Evolutionary conservation across 2,888 invertebrate species (phyloP).

Genomic region (Hirtodrosophila cameraria): DNA sequence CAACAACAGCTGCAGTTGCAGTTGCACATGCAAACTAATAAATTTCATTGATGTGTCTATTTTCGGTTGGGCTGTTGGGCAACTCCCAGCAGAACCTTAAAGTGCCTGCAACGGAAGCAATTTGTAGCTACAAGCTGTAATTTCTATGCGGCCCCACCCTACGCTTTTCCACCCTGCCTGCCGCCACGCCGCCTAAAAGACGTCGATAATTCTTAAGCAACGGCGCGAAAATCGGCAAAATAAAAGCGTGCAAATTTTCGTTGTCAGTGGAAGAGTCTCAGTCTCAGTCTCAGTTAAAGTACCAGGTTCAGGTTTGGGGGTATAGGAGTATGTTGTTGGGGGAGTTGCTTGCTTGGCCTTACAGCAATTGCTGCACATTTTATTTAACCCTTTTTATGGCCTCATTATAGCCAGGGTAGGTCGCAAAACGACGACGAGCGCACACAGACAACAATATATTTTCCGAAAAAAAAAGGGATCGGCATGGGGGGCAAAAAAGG

Average conservation of each 20-base stretch:
- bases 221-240: constrained; percentile 71
- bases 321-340: neutral
- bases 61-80: constrained; percentile 52
- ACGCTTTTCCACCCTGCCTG: neutral
- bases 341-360: constrained; percentile 37
- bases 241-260: constrained; percentile 74
- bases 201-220: constrained; percentile 75
- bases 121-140: constrained; percentile 81
- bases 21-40: constrained; percentile 81
- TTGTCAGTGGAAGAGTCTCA: constrained; percentile 63
- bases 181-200: constrained; percentile 49
- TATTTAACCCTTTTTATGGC: constrained; percentile 80
- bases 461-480: no score
- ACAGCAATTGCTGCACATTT: constrained; percentile 76
- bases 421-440: constrained; percentile 13
- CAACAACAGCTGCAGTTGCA: constrained; percentile 48
- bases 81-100: constrained; percentile 35
- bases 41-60: constrained; percentile 83
- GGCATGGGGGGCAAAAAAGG: no score
- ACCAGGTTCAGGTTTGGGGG: constrained; percentile 17
- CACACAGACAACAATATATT: constrained; percentile 65
- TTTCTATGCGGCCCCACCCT: constrained; percentile 53
- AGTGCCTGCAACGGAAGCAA: constrained; percentile 80
- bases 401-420: constrained; percentile 65
- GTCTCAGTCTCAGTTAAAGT: no score